These are phyloP conservation scores for Meloidogyne hapla DNA, from an alignment of 1,140 invertebrate genomes.

Conservation along the genomic window DNA sequence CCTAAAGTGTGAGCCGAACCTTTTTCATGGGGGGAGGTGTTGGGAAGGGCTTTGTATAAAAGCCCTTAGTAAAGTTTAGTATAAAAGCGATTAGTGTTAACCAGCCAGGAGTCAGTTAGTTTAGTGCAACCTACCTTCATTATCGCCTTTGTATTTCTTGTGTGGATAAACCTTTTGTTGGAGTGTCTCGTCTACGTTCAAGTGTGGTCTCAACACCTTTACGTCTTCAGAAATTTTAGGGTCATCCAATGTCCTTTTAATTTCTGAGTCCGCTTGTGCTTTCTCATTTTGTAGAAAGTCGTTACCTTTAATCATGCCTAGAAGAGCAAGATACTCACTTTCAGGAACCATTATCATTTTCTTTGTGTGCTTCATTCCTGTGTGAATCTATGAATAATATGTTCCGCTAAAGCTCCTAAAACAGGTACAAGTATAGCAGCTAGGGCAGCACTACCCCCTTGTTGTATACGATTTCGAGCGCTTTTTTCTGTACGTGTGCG, in stretches of 20 bases:
- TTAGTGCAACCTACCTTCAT: no score
- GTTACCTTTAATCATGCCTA: background rate
- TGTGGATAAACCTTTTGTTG: no score
- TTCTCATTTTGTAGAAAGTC: slow-evolving; percentile 1
- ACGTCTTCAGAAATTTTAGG: background rate
- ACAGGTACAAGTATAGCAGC: slow-evolving; percentile 17
- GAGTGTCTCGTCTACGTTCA: no score
- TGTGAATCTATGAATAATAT: slow-evolving; percentile 13
- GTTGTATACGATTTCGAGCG: slow-evolving; percentile 30
- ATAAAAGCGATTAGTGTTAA: no score
- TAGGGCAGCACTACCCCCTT: slow-evolving; percentile 7
- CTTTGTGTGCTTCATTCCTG: slow-evolving; percentile 1
- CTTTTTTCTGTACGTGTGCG: slow-evolving; percentile 19
- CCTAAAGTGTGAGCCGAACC: no score
- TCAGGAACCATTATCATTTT: slow-evolving; percentile 33
- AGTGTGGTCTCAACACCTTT: no score
- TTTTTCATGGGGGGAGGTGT: no score
- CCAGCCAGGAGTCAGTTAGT: no score
- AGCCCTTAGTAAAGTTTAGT: no score
- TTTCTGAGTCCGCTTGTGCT: background rate
- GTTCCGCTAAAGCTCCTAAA: slow-evolving; percentile 9
- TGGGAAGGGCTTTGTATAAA: no score
- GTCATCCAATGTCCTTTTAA: background rate
- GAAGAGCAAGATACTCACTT: background rate
- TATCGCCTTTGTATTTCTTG: no score